Percentiles rank a stretch among this genome's conserved stretches.
phyloP scores from a whole-genome alignment of 2,888 invertebrate species.

The Yponomeuta evonymella region DNA sequence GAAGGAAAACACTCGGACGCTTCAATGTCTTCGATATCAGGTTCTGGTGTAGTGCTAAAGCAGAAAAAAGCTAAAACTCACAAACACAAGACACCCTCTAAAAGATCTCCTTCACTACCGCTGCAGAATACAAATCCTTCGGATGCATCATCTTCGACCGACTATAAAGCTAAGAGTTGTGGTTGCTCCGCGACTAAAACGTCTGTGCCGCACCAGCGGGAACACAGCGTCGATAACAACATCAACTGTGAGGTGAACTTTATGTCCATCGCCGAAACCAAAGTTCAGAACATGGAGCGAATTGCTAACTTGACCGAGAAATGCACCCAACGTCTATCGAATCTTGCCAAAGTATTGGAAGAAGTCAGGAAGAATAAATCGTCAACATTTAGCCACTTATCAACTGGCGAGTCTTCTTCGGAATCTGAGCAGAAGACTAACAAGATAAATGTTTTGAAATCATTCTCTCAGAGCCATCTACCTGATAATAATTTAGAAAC shows the following conservation, averaged over 20 bases:
- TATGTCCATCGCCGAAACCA: constrained; percentile 58
- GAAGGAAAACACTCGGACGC: not conserved
- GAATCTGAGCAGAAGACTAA: constrained; percentile 49
- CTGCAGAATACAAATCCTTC: not conserved
- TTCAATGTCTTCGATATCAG: not conserved
- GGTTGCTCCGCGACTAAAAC: not conserved
- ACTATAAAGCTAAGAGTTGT: not conserved
- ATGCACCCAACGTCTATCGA: constrained; percentile 64
- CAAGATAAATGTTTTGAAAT: constrained; percentile 27
- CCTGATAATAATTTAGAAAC: constrained; percentile 16
- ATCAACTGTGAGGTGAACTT: constrained; percentile 42
- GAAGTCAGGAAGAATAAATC: constrained; percentile 68
- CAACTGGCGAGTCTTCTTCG: constrained; percentile 51
- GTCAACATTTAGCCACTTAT: constrained; percentile 54
- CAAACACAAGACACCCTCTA: not conserved
- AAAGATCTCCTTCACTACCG: constrained; percentile 4
- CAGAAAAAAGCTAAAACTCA: not conserved
- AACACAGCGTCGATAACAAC: not conserved
- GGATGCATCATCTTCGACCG: not conserved
- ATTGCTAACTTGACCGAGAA: constrained; percentile 67
- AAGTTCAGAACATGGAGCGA: constrained; percentile 69
- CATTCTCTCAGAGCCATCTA: constrained; percentile 23
- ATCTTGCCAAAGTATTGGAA: constrained; percentile 64
- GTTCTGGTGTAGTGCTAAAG: not conserved
- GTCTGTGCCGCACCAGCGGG: not conserved